These are phyloP conservation scores for Dallia pectoralis DNA, from an alignment of 2,797 vertebrate species.

Conservation along the genomic window DNA sequence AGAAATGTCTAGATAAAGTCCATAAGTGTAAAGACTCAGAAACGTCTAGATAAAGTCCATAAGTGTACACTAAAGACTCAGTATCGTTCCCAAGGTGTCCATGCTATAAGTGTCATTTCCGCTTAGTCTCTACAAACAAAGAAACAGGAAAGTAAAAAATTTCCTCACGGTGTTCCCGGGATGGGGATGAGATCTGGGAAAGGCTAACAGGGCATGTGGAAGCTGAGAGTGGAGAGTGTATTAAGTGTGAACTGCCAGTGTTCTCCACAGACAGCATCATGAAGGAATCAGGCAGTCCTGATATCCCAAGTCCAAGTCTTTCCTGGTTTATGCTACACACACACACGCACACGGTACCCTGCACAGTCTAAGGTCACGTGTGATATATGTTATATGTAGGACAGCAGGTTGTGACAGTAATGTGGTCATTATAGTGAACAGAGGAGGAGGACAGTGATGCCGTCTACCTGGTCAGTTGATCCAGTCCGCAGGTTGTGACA, in stretches of 20 bases:
- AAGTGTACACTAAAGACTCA: too few relatives aligned
- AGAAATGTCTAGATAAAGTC: too few relatives aligned
- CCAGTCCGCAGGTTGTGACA: background rate
- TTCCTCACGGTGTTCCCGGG: slow-evolving; percentile 46
- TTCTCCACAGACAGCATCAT: slow-evolving; percentile 60
- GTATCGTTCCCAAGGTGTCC: slow-evolving; percentile 52
- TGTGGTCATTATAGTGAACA: too few relatives aligned
- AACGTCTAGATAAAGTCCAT: too few relatives aligned
- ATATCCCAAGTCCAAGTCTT: slow-evolving; percentile 42
- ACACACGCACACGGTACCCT: slow-evolving; percentile 13
- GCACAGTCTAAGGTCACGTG: slow-evolving; percentile 29
- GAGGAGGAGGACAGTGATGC: too few relatives aligned
- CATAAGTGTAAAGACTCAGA: too few relatives aligned
- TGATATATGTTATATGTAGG: slow-evolving; percentile 40
- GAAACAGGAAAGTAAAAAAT: slow-evolving; percentile 38
- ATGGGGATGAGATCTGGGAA: slow-evolving; percentile 61
- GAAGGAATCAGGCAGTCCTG: slow-evolving; percentile 43
- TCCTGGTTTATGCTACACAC: slow-evolving; percentile 39
- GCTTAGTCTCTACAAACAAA: slow-evolving; percentile 51
- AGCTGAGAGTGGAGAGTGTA: slow-evolving; percentile 44
- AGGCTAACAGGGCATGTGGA: slow-evolving; percentile 50
- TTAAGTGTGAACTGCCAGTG: slow-evolving; percentile 62
- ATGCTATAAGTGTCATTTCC: slow-evolving; percentile 60
- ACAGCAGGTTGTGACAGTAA: background rate
- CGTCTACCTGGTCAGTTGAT: slow-evolving; percentile 6